Evolutionary conservation across 2,797 vertebrate species (phyloP), one percentile per base, ranked within the genome.

Genomic region (Manis javanica): DNA sequence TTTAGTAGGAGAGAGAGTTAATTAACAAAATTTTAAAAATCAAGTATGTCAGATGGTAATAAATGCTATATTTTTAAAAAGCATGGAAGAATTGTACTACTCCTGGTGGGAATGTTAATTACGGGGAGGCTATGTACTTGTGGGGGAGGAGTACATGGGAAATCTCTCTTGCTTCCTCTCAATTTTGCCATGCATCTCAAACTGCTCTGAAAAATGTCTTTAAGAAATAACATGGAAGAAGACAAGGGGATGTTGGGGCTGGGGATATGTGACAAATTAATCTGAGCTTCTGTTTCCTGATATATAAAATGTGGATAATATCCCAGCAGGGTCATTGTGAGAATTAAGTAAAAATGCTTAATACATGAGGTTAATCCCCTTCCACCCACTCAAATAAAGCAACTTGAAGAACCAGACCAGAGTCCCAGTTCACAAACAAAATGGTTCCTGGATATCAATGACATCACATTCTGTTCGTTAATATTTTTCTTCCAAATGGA

Each of bases 401-500:
- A 59, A 46, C 18, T 79, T 11, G 19, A 64, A 96, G 42, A 14
- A 71, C 23, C 12, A 75, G 13, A 13, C 0, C 24, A 61, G 26
- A 90, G 31, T 59, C 64, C 24, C 42, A 69, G 61, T 61, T 79
- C 14, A 87, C 24, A 63, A 49, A 59, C 19, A n/a, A 23, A 63
- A 57, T 4, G 0, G 18, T 49, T 83, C 68, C n/a, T 71, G 3
- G 42, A 18, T 68, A 29, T n/a, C n/a, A 90, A 31, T 0, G 1
- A 5, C 16, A 68, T 39, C 26, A 61, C 3, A 68, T 46, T 71
- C 64, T 68, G 24, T 31, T 83, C 78, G 26, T 86, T 90, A 87
- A 87, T 77, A 75, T 78, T 94, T 66, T 69, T 78, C 51, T 93
- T 93, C 55, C 21, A 29, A 63, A 92, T 69, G 12, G 31, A 95